Evolutionary conservation across 2,888 invertebrate species (phyloP), one percentile per base, ranked within the genome.

Genomic region (Xiphydria camelus): DNA sequence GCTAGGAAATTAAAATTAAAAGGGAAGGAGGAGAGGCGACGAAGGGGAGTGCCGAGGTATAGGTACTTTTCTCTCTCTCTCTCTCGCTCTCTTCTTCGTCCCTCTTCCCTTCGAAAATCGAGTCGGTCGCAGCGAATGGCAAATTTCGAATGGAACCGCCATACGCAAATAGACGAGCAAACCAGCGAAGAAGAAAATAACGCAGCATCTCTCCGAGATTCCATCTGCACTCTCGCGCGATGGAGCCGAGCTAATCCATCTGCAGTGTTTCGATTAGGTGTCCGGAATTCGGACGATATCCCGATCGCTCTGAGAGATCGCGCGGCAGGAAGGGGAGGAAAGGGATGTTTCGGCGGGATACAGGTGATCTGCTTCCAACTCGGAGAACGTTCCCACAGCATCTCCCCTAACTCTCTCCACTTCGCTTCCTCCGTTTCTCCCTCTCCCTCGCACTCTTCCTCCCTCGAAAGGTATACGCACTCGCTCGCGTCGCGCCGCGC

Each of bases 371-470:
- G 49, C 49, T 44, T 53, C 35, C 49, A 35, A 59, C 59, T 62
- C 70, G 71, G 72, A 71, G 72, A 72, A 73, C 55, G 64, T 73
- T 71, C 70, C 67, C 69, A 66, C 72, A 73, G 72, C 69, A 68
- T 69, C 64, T n/a, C 63, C 61, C 53, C n/a, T 10, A 34, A n/a
- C 18, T 50, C 53, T 64, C 62, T 66, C 65, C 70, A 70, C 59
- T 65, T 68, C 54, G 49, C 47, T 38, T 36, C 44, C 42, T 45
- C 53, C 35, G 31, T 47, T 25, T 45, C 41, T 49, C 35, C 34
- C 43, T 49, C 42, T 48, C 43, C 43, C 37, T 49, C 53, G 40
- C 43, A 43, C 48, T 43, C 41, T 51, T 46, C 49, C 51, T 51
- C 45, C 49, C 49, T 36, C 12, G 29, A 5, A 29, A 29, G 15